Evolutionary conservation across 2,888 invertebrate species (phyloP), one percentile per base, ranked within the genome.

Genomic region (Drosophila mayaguana): DNA sequence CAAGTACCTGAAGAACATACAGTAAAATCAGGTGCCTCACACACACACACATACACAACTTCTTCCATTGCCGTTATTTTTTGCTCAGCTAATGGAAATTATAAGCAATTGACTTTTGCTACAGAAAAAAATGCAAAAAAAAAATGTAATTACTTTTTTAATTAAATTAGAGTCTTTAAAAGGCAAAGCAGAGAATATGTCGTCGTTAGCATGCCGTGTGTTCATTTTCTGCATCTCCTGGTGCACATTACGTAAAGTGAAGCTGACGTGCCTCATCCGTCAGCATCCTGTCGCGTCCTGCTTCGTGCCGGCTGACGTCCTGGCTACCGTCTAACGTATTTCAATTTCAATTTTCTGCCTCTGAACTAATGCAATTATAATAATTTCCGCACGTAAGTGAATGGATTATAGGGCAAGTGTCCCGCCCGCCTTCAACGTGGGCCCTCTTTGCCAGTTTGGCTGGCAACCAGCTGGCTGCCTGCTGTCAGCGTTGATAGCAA

Each of bases 291-390:
- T 28, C 66, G 48, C 65, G 63, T 64, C 42, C 55, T 55, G 54
- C 45, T 18, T 48, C 61, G 63, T 59, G 28, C 32, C 32, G 55
- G 48, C 34, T 48, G 9, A 18, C 16, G 51, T 16, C 53, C 36
- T 22, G 53, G 53, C 53, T 22, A 53, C 25, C 73, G 70, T 62
- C 77, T 71, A 80, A 64, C 77, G 72, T 67, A 88, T 88, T 89
- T 89, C 89, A 82, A 80, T 90, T 89, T 83, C 88, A 89, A 89
- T 89, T 89, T 89, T 89, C 88, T 84, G 84, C 82, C 84, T 81
- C 75, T 84, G 80, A 80, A 79, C 84, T 88, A 90, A 89, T 90
- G 84, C 88, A 90, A 89, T 89, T 89, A 89, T 89, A 86, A 89
- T 86, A 89, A 89, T 89, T 89, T 89, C 80, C 78, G 63, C 46